Evolutionary conservation across 2,888 invertebrate genomes (phyloP), one percentile per base, ranked within the genome.

Genomic region (Oscheius sp.): DNA sequence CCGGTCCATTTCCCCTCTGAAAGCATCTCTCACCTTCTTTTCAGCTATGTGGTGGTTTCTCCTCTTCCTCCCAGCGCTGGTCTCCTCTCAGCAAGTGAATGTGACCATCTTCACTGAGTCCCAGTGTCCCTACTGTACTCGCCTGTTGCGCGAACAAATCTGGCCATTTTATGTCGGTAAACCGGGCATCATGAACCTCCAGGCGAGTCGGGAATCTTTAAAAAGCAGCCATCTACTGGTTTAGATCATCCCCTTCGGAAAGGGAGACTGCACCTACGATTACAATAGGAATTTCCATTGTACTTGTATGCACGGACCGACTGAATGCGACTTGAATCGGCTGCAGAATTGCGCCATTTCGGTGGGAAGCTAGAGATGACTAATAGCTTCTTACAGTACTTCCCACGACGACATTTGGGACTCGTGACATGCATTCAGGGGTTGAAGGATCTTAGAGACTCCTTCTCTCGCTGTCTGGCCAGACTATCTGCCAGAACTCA

Each of bases 301-400:
- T 64, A 82, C 81, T 6, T 85, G 85, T 65, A 84, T 84, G 85
- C 85, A 85, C 69, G 85, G 85, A 39, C 79, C 79, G n/a, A 86
- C 84, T n/a, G 85, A 85, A 65, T 85, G 85, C 64, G 85, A 85
- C 58, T 71, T 85, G 66, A 85, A 85, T 66, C 55, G 85, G 25
- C 75, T 84, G 6, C 84, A 84, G 65, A 84, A 84, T 65, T 84
- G 84, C 67, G 84, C 84, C 42, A 84, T 84, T 45, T 84, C 84
- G 10, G 84, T 82, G 29, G 70, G 82, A 31, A 4, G 15, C 34
- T n/a, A 29, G 5, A 6, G 15, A 15, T 15, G 15, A 15, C 17
- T n/a, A 52, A 52, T 2, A 33, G 23, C 20, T n/a, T 33, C 25
- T 70, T 75, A n/a, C 67, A 78, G 78, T 78, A 78, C 64, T 78